These are phyloP conservation scores for Allophyes oxyacanthae DNA, from an alignment of 2,888 invertebrate species.

Conservation along the genomic window DNA sequence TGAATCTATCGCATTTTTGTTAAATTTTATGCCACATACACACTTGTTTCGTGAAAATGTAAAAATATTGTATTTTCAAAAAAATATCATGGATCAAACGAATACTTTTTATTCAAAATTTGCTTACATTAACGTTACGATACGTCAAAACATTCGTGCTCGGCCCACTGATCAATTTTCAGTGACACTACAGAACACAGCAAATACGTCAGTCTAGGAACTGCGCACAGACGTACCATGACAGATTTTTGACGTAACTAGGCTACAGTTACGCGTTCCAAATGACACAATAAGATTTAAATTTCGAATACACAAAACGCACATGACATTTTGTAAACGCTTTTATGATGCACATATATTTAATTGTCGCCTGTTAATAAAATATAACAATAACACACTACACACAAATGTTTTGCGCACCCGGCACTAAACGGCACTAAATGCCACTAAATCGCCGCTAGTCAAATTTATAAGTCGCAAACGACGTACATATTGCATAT, in stretches of 20 bases:
- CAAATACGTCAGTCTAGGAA: slow-evolving; percentile 4
- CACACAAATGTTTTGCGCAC: slow-evolving; percentile 52
- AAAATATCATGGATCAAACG: too few species aligned
- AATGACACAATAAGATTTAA: slow-evolving; percentile 26
- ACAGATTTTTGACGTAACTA: slow-evolving; percentile 19
- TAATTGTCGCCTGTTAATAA: slow-evolving; percentile 48
- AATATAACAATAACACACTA: slow-evolving; percentile 53
- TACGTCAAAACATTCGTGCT: too few species aligned
- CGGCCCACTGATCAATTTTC: too few species aligned
- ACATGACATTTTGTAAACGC: slow-evolving; percentile 35
- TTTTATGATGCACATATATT: slow-evolving; percentile 49
- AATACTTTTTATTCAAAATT: too few species aligned
- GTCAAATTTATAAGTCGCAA: slow-evolving; percentile 58
- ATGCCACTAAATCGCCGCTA: slow-evolving; percentile 54
- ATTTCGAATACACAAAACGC: slow-evolving; percentile 20
- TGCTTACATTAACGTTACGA: too few species aligned
- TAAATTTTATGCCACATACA: too few species aligned
- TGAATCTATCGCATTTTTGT: too few species aligned
- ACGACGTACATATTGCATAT: slow-evolving; percentile 50
- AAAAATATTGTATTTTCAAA: too few species aligned
- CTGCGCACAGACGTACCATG: not conserved
- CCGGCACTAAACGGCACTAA: slow-evolving; percentile 35
- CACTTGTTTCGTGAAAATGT: too few species aligned
- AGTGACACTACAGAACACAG: too few species aligned
- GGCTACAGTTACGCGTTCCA: not conserved